Conservation (phyloP, 1,140 invertebrate genomes). For the Drosophila orosa region DNA sequence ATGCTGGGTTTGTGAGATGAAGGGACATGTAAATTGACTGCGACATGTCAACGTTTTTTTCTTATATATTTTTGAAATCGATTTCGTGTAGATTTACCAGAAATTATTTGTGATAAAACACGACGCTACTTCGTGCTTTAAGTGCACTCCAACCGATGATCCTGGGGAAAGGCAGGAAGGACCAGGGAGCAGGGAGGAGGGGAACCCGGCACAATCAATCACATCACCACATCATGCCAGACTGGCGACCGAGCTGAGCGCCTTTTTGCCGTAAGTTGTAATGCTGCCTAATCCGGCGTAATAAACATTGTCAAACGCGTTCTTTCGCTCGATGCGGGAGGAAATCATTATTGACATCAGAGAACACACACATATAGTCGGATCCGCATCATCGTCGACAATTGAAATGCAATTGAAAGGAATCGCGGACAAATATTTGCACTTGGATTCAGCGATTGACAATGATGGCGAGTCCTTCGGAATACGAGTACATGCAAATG, state of each 20-base stretch:
- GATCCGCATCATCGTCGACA: conserved; percentile 40
- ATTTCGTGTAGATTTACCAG: conserved; percentile 74
- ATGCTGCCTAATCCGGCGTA: conserved; percentile 82
- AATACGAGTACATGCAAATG: conserved; percentile 24
- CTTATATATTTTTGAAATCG: conserved; percentile 47
- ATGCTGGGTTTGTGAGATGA: conserved; percentile 11
- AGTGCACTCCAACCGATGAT: conserved; percentile 66
- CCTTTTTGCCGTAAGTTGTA: conserved; percentile 57
- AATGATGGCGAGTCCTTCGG: conserved; percentile 42
- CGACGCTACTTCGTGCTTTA: conserved; percentile 68
- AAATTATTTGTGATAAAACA: conserved; percentile 80
- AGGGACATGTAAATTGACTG: conserved; percentile 43
- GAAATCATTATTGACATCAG: conserved; percentile 44
- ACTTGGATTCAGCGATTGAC: conserved; percentile 58
- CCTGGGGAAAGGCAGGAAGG: conserved; percentile 7
- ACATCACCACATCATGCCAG: conserved; percentile 58
- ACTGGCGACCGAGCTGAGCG: conserved; percentile 36
- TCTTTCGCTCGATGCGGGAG: conserved; percentile 62
- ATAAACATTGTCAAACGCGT: conserved; percentile 73
- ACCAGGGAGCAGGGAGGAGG: background rate
- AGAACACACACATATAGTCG: conserved; percentile 17
- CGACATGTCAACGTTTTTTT: conserved; percentile 52
- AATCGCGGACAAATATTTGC: conserved; percentile 77
- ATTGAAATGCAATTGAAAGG: conserved; percentile 81
- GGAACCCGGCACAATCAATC: conserved; percentile 57